Base-by-base conservation (phyloP, 2,888 invertebrate species). In the Drosophila ezoana region DNA sequence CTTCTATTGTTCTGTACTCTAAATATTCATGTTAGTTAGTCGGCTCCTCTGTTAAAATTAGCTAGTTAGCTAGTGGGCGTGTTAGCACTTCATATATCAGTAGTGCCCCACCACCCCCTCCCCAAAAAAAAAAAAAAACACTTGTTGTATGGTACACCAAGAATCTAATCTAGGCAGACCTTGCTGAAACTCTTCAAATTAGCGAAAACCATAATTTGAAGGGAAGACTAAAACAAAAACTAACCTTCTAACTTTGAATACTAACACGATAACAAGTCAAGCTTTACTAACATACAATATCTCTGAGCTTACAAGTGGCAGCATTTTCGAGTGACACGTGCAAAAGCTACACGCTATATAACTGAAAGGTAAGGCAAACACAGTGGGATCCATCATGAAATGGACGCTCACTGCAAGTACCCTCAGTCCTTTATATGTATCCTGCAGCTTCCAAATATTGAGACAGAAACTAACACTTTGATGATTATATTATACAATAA, bases 131-230 rank as follows among this genome's bases (percentile, higher is more conserved):
- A 23, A 13, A 14, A 18, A n/a, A 35, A 40, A 70, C 77, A 77
- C 78, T 78, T 38, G 78, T 79, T 79, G 79, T 74, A 73, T 77
- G 81, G 43, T 48, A 80, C 78, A 77, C 80, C 49, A 60, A 53
- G 20, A 18, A 18, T 49, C 33, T 43, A 33, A 41, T 33, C 18
- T 53, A 33, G 16, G 32, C 57, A 23, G 4, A 48, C 8, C 13
- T 44, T 18, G 37, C 57, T 43, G 35, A 16, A 49, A 38, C 16
- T 52, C 38, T 60, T 16, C 20, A 44, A 72, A 41, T 23, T 48
- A 71, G 51, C 10, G 4, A 44, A n/a, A 37, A 51, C 23, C 43
- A 58, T 63, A 28, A 52, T 58, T 71, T 58, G 38, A 23, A 13
- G 16, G 4, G 3, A 18, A 4, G 20, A 20, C 35, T n/a, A 52